Conservation (phyloP, 1,140 invertebrate species). For the Parapsyche elsis region DNA sequence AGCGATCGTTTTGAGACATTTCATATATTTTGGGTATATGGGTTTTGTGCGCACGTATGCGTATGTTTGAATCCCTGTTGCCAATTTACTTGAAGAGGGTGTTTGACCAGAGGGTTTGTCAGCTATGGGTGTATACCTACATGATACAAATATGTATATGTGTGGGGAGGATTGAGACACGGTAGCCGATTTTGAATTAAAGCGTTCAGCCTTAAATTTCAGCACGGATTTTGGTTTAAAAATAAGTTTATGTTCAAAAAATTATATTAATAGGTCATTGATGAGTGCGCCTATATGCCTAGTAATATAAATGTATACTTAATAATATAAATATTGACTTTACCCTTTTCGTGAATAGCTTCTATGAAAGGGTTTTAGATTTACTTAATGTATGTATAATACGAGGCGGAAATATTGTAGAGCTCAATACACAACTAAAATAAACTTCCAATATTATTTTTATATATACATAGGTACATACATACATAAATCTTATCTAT, state of each 20-base stretch:
- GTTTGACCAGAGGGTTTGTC: not conserved
- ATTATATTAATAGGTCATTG: too few species aligned
- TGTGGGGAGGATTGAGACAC: not conserved
- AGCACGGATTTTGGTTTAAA: not conserved
- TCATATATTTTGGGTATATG: not conserved
- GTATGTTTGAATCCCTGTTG: not conserved
- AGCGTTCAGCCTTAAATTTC: not conserved
- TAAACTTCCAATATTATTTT: too few species aligned
- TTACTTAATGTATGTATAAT: too few species aligned
- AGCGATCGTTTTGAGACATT: not conserved
- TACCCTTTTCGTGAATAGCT: not conserved
- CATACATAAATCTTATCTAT: too few species aligned
- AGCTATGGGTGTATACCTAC: not conserved
- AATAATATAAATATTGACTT: not conserved
- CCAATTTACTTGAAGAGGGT: constrained; percentile 9
- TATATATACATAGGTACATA: too few species aligned
- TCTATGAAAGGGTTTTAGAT: too few species aligned
- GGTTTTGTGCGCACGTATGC: not conserved
- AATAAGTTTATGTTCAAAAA: too few species aligned
- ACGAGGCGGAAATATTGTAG: too few species aligned
- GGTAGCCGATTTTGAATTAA: not conserved
- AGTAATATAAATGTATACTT: not conserved
- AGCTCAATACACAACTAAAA: too few species aligned
- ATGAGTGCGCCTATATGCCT: not conserved
- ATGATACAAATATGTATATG: too few species aligned